A percentile compares a stretch with the other conserved stretches of the same genome.
These are phyloP conservation scores for Scarus forsteni DNA, from an alignment of 2,797 vertebrate species.

Conservation along the genomic window DNA sequence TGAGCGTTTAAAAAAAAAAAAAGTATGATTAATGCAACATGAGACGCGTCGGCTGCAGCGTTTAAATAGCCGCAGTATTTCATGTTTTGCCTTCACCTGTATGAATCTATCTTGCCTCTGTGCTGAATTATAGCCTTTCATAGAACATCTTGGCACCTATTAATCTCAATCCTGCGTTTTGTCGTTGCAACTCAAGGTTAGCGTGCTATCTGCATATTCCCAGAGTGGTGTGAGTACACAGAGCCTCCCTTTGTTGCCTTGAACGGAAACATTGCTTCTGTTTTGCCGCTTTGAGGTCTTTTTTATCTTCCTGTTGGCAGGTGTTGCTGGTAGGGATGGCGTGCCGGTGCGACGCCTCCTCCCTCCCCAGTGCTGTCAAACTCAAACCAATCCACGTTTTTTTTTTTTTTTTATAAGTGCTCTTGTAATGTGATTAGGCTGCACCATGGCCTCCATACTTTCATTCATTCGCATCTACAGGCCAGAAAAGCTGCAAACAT, in stretches of 20 bases:
- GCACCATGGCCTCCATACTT: slow-evolving; percentile 36
- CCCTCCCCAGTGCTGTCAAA: slow-evolving; percentile 61
- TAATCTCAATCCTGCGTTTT: slow-evolving; percentile 72
- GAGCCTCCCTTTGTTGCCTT: slow-evolving; percentile 63
- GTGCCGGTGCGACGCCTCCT: slow-evolving; percentile 50
- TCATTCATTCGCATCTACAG: slow-evolving; percentile 3
- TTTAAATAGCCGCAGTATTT: slow-evolving; percentile 52
- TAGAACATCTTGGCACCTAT: slow-evolving; percentile 62
- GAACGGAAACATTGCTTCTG: slow-evolving; percentile 64
- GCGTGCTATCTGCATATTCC: slow-evolving; percentile 74
- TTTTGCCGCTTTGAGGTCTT: slow-evolving; percentile 64
- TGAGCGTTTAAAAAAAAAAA: slow-evolving; percentile 28
- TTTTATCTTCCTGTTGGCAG: slow-evolving; percentile 81
- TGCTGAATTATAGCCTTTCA: slow-evolving; percentile 81
- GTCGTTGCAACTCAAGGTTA: slow-evolving; percentile 69
- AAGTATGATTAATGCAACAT: slow-evolving; percentile 53
- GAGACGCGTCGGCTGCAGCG: slow-evolving; percentile 16
- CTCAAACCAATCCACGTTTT: slow-evolving; percentile 41
- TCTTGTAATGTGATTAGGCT: slow-evolving; percentile 68
- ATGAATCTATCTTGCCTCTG: slow-evolving; percentile 60
- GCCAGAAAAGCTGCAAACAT: slow-evolving; percentile 9
- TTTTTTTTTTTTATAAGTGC: slow-evolving; percentile 53
- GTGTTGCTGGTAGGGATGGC: slow-evolving; percentile 64
- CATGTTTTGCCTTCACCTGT: slow-evolving; percentile 56
- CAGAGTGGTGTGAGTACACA: slow-evolving; percentile 66